Base-by-base conservation (phyloP, 1,140 invertebrate species). In the Tigriopus japonicus region DNA sequence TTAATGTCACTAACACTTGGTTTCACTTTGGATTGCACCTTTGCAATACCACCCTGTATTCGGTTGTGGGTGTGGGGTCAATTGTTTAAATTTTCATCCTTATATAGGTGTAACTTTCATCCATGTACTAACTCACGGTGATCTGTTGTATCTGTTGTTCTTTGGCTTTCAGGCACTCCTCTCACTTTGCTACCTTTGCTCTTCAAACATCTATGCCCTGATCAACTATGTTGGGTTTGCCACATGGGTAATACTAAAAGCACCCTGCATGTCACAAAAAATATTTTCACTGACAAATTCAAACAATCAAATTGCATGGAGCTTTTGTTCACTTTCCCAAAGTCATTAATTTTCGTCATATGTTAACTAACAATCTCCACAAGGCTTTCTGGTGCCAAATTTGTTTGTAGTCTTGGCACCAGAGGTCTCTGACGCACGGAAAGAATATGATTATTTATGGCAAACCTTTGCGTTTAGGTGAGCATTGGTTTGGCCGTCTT, bases 151-250 rank as follows among this genome's bases (percentile, higher is more conserved):
- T 51, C 15, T 51, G 7, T 7, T 17, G 45, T 51, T 17, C 15
- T 51, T 51, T 17, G 21, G 21, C 15, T 15, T 15, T 28, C 51
- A 61, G 79, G 88, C 90, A 5, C 66, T 97, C 14, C 74, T 97
- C 13, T 96, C 92, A 0, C 80, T 98, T 73, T 63, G 91, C 21
- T 99, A 98, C 71, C 77, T 98, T 59, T 82, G 82, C 1, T 89
- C 88, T 1, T 89, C 86, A 6, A 85, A 98, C 70, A 96, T 98
- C 65, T 85, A 83, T 68, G 83, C 84, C 17, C 78, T 98, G 9
- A 98, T 98, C 66, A 98, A 96, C 73, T 98, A 98, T 71, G 93
- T 98, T 23, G 91, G 92, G 63, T 97, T 98, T 72, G 92, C 92
- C 14, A 98, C 92, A 62, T 98, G 94, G 94, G 86, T 61, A 61